Base-by-base conservation (phyloP, 2,888 invertebrate species). In the Tachina grossa region DNA sequence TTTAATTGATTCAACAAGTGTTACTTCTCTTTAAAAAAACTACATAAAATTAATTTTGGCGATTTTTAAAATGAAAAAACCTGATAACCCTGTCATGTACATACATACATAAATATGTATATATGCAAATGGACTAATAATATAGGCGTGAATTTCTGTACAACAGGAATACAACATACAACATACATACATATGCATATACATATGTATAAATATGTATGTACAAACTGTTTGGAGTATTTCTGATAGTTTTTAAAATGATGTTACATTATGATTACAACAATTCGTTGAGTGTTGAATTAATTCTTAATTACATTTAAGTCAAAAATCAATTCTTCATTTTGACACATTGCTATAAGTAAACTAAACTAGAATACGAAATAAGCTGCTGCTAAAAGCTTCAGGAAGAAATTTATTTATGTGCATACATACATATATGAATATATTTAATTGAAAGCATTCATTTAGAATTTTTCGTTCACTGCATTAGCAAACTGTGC, bases 261-360 rank as follows among this genome's bases (percentile, higher is more conserved):
- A 68, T 81, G 76, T 63, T 81, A 55, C 61, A 63, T 77, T 75
- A 51, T 74, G 77, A 68, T 78, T 57, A 80, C 81, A 83, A 80
- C 81, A 83, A 77, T 77, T 80, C 59, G 76, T 79, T 83, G 82
- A 76, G 72, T 84, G 68, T 83, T 84, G 76, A 87, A 87, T 84
- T 84, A 87, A 84, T 79, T 87, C 68, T 76, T 79, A 83, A 82
- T 87, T 84, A 57, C 76, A 86, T 84, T 75, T 31, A 75, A 77
- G 71, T 80, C 61, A 81, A 61, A 71, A 77, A 72, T 83, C 77
- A 57, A 77, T 75, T 78, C 74, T 83, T 77, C 71, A 80, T 80
- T 80, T 68, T 74, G 71, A 63, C 79, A 76, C 77, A 79, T 79
- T 79, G 43, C 16, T 68, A 68, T 53, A 55, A 75, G 69, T 45